A percentile compares a stretch with the other conserved stretches of the same genome.
These are phyloP conservation scores for Aegotheles bennettii DNA, from an alignment of 2,113 vertebrate species.

Conservation along the genomic window DNA sequence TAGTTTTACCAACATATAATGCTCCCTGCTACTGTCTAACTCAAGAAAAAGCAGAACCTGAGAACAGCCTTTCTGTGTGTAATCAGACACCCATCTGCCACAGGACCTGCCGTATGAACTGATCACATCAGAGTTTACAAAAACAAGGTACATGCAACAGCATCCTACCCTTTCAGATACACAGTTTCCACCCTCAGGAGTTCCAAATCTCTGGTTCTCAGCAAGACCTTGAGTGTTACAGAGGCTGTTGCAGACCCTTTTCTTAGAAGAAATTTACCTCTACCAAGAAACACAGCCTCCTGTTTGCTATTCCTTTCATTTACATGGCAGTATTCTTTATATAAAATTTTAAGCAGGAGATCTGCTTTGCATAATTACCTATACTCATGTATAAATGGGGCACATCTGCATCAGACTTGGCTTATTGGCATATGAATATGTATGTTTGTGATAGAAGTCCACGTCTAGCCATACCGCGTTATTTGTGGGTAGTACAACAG, in stretches of 20 bases:
- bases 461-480: background rate
- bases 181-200: background rate
- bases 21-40: background rate
- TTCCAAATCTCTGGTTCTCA: background rate
- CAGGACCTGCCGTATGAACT: background rate
- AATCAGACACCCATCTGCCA: background rate
- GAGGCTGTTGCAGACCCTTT: background rate
- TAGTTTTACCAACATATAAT: background rate
- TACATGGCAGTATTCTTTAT: background rate
- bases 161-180: background rate
- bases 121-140: background rate
- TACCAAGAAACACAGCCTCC: background rate
- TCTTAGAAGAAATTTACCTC: background rate
- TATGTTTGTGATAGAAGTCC: background rate
- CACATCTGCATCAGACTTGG: background rate
- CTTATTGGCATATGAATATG: background rate
- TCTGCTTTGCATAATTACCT: background rate
- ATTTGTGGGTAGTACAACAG: background rate
- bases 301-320: background rate
- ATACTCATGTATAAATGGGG: background rate
- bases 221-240: background rate
- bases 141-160: background rate
- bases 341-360: background rate
- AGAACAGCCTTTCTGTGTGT: background rate
- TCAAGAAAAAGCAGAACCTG: background rate